These are phyloP conservation scores for Centropyge bicolor DNA, from an alignment of 2,797 vertebrate species.

Conservation along the genomic window DNA sequence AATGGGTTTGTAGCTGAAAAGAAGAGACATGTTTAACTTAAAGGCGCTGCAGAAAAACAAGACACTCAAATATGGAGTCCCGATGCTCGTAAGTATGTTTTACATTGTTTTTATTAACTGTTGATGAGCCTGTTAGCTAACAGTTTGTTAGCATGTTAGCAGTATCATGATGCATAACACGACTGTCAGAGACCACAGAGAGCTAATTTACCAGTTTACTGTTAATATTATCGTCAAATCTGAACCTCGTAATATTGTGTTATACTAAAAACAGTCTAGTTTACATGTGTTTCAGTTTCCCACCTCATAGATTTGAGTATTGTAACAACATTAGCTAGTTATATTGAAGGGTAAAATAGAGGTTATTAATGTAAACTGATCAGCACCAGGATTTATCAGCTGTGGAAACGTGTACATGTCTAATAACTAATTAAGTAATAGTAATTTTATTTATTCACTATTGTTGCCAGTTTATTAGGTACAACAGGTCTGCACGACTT, in stretches of 20 bases:
- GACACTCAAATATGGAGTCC: conserved; percentile 81
- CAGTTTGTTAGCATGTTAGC: not conserved
- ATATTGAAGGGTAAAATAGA: too few relatives aligned
- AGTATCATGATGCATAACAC: not conserved
- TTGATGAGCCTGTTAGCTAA: not conserved
- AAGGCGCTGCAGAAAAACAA: conserved; percentile 72
- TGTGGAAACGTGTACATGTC: not conserved
- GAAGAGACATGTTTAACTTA: conserved; percentile 70
- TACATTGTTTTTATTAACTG: not conserved
- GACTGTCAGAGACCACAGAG: not conserved
- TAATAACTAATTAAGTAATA: not conserved
- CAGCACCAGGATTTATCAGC: not conserved
- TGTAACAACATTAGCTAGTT: too few relatives aligned
- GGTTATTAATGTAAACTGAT: too few relatives aligned
- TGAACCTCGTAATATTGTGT: not conserved
- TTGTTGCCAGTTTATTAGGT: too few relatives aligned
- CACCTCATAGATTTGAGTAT: too few relatives aligned
- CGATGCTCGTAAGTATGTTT: conserved; percentile 82
- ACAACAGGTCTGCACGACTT: too few relatives aligned
- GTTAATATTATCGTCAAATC: not conserved
- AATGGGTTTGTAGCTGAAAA: conserved; percentile 22
- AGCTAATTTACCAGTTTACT: not conserved
- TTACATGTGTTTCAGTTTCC: too few relatives aligned
- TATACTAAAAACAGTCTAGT: too few relatives aligned
- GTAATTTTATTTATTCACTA: accelerated